Conservation (phyloP, 2,113 vertebrate species). For the Engraulis encrasicolus region DNA sequence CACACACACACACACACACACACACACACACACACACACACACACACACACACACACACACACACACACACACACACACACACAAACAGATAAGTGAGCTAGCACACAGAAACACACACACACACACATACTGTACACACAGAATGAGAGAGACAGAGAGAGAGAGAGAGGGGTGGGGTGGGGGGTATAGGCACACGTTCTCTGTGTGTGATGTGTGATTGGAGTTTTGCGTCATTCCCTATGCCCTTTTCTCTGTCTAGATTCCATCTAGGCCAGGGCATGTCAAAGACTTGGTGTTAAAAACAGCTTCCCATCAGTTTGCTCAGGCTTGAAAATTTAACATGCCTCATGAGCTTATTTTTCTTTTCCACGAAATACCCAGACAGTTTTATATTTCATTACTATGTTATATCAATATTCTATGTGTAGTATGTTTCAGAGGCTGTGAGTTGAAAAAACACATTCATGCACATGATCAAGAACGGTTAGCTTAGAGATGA, state of each 20-base stretch:
- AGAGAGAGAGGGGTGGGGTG: too few relatives aligned
- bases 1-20: too few relatives aligned
- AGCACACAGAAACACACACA: too few relatives aligned
- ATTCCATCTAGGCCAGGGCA: background rate
- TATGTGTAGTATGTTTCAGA: background rate
- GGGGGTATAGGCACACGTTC: too few relatives aligned
- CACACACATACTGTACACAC: too few relatives aligned
- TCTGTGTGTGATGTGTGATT: background rate
- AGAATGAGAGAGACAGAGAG: too few relatives aligned
- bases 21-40: too few relatives aligned
- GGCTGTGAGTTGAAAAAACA: background rate
- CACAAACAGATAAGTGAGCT: too few relatives aligned
- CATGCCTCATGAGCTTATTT: background rate
- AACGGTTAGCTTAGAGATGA: background rate
- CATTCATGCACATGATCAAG: background rate
- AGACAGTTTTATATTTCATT: background rate
- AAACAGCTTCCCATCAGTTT: background rate
- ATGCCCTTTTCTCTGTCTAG: background rate
- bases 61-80: too few relatives aligned
- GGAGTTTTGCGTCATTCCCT: background rate
- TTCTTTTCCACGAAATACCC: background rate
- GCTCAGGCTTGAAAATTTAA: background rate
- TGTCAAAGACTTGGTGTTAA: background rate
- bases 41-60: too few relatives aligned
- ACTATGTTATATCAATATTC: background rate